Conservation (phyloP, 2,113 vertebrate species). For the Panurus biarmicus region DNA sequence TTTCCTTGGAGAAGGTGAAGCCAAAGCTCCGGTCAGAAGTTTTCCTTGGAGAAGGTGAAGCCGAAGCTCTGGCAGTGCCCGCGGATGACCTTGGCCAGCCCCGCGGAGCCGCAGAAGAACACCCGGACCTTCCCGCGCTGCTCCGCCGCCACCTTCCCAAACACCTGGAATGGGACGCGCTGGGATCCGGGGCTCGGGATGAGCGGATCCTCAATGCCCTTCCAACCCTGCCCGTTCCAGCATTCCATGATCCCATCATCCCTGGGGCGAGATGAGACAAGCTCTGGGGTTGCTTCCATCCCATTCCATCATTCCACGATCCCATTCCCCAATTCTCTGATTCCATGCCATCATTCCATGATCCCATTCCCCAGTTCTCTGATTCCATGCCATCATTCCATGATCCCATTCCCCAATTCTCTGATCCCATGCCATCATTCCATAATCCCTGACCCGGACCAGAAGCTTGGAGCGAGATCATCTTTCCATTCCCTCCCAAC, state of each 20-base stretch:
- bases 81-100: slow-evolving; percentile 76
- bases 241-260: not conserved
- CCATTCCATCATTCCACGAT: no score
- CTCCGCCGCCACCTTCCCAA: slow-evolving; percentile 80
- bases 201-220: fast-evolving
- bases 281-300: not conserved
- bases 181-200: not conserved
- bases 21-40: slow-evolving; percentile 71
- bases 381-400: not conserved
- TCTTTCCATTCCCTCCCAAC: not conserved
- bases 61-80: slow-evolving; percentile 75
- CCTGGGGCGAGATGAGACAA: no score
- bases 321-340: not conserved
- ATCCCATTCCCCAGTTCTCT: not conserved
- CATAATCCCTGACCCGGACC: no score
- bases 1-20: slow-evolving; percentile 85
- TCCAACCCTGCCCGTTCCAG: fast-evolving
- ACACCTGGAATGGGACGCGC: slow-evolving; percentile 55
- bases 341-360: no score
- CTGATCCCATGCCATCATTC: not conserved
- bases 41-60: slow-evolving; percentile 85
- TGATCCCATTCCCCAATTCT: not conserved
- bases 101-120: slow-evolving; percentile 83
- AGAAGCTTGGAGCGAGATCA: not conserved
- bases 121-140: slow-evolving; percentile 81